Evolutionary conservation across 2,113 vertebrate genomes (phyloP).

Genomic region (Genyomyrus donnyi): DNA sequence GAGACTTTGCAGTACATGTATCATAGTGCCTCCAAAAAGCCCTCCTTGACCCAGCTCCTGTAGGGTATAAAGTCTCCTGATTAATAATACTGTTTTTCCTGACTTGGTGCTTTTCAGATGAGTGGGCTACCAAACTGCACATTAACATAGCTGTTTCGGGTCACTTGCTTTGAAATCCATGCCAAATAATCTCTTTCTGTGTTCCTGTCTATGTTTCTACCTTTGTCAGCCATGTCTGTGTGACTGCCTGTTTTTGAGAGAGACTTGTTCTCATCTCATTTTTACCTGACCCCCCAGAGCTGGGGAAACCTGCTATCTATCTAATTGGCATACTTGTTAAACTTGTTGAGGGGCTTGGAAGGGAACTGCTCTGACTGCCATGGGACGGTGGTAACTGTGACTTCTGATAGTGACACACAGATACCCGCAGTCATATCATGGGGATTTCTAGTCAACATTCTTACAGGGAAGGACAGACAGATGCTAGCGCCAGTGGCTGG

Average conservation of each 20-base stretch:
- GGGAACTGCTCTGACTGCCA: slow-evolving; percentile 2
- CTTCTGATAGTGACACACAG: not conserved
- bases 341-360: slow-evolving; percentile 30
- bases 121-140: not conserved
- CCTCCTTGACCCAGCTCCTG: not conserved
- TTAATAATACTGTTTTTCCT: not conserved
- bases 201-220: not conserved
- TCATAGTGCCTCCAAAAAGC: not conserved
- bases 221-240: not conserved
- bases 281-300: slow-evolving; percentile 41
- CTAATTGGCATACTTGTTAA: slow-evolving; percentile 50
- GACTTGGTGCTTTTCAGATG: not conserved
- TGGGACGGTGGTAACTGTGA: not conserved
- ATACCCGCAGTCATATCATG: not conserved
- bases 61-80: not conserved
- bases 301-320: slow-evolving; percentile 21
- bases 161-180: slow-evolving; percentile 27
- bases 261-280: slow-evolving; percentile 29
- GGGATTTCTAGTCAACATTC: slow-evolving; percentile 22
- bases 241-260: slow-evolving; percentile 28
- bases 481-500: slow-evolving; percentile 49
- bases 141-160: not conserved
- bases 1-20: not conserved
- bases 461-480: slow-evolving; percentile 41
- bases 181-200: not conserved